phyloP scores from a whole-genome alignment of 1,140 invertebrate species.

The Dreissena rostriformis region DNA sequence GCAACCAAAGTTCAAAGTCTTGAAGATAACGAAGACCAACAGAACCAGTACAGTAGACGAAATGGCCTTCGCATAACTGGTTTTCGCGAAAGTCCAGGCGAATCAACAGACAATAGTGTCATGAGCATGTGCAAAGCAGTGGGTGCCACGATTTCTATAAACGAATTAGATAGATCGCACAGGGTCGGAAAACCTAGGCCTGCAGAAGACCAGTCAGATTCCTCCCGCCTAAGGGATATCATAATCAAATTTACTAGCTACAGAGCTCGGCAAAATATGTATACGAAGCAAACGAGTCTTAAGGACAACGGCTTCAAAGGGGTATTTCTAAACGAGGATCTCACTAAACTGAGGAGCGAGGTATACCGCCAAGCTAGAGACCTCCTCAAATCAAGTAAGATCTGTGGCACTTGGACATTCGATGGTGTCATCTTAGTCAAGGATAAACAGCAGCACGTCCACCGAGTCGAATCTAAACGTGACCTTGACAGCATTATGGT shows the following conservation, averaged over 20 bases:
- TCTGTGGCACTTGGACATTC: conserved; percentile 11
- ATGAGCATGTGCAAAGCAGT: too few relatives aligned
- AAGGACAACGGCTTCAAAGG: conserved; percentile 12
- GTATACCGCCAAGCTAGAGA: conserved; percentile 1
- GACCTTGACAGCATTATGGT: not conserved
- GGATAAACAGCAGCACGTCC: conserved; percentile 1
- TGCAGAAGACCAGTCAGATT: not conserved
- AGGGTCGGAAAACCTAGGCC: not conserved
- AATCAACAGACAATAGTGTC: not conserved
- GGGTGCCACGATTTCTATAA: too few relatives aligned
- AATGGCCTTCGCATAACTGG: not conserved
- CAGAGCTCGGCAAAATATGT: not conserved
- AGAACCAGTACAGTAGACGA: conserved; percentile 1
- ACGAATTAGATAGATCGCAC: not conserved
- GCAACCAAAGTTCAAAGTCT: not conserved
- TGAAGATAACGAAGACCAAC: not conserved
- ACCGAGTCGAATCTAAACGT: conserved; percentile 2
- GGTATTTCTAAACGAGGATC: conserved; percentile 30
- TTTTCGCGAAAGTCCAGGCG: not conserved
- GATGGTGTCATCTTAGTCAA: conserved; percentile 26
- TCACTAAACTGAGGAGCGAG: conserved; percentile 1
- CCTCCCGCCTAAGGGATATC: not conserved
- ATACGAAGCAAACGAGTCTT: not conserved
- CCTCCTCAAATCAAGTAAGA: not conserved
- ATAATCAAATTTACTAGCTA: conserved; percentile 9